phyloP scores from a whole-genome alignment of 2,113 vertebrate species.

The Aleadryas rufinucha region DNA sequence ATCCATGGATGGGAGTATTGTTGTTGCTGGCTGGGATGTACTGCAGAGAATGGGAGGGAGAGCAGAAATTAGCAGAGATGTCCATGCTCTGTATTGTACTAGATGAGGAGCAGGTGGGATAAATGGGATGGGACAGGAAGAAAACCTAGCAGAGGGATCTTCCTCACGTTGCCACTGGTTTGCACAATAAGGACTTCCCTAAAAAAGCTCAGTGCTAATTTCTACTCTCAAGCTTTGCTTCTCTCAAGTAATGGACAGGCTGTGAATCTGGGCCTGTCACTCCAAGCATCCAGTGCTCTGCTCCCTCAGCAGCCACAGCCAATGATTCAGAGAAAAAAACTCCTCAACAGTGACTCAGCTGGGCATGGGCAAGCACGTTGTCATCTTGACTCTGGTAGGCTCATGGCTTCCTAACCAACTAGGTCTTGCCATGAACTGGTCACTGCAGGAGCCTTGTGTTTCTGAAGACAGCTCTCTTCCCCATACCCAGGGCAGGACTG shows the following conservation, averaged over 20 bases:
- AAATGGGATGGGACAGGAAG: not conserved
- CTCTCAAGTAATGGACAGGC: not conserved
- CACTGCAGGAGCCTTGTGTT: not conserved
- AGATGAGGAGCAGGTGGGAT: not conserved
- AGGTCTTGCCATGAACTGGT: not conserved
- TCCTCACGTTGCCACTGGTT: not conserved
- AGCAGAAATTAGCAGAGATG: not conserved
- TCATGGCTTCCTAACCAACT: not conserved
- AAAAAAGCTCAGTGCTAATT: not conserved
- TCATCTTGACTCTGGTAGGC: not conserved
- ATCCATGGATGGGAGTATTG: constrained; percentile 98
- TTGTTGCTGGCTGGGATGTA: constrained; percentile 90
- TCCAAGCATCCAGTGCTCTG: not conserved
- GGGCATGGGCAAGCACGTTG: not conserved
- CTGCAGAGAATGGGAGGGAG: constrained; percentile 64
- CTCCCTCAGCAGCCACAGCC: not conserved
- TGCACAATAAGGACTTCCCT: not conserved
- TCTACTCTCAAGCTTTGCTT: not conserved
- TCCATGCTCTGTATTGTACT: not conserved
- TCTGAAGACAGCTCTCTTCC: not conserved
- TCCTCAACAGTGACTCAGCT: not conserved
- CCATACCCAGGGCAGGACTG: not conserved
- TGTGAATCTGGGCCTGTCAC: not conserved
- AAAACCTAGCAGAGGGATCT: not conserved
- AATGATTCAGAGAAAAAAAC: not conserved